Percentiles rank a stretch among this genome's conserved stretches.
These are phyloP conservation scores for Picathartes gymnocephalus DNA, from an alignment of 2,113 vertebrate genomes.

Conservation along the genomic window DNA sequence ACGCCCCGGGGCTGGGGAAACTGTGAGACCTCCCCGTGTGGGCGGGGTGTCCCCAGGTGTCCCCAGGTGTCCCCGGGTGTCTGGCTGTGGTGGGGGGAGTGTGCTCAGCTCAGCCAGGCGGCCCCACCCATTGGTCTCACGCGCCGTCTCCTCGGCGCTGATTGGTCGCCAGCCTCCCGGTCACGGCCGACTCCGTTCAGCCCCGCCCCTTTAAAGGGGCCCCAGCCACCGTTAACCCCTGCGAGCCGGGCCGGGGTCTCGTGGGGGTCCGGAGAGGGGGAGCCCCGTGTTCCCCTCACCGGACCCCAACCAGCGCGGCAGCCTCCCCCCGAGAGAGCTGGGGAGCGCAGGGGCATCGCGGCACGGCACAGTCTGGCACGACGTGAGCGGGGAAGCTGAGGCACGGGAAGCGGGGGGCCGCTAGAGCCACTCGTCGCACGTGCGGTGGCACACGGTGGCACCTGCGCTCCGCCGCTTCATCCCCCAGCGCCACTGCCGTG, in stretches of 20 bases:
- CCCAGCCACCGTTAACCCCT: not conserved
- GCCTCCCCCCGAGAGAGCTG: not conserved
- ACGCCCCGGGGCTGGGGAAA: not conserved
- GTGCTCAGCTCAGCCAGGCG: no score
- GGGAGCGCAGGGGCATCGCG: not conserved
- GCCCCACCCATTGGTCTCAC: not conserved
- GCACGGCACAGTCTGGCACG: not conserved
- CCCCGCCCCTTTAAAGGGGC: not conserved
- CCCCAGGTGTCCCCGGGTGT: not conserved
- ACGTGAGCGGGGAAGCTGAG: not conserved
- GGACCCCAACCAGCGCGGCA: not conserved
- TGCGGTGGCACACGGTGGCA: not conserved
- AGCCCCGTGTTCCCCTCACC: no score
- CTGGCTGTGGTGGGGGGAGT: no score
- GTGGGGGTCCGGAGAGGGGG: not conserved
- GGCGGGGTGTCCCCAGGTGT: not conserved
- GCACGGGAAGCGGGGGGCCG: not conserved
- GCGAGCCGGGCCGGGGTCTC: not conserved
- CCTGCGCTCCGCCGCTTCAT: not conserved
- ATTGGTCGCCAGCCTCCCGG: not conserved
- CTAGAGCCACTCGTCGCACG: not conserved
- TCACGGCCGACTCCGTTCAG: not conserved
- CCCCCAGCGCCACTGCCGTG: not conserved
- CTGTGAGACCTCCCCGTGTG: not conserved
- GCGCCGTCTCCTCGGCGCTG: rapidly evolving